A percentile compares a stretch with the other conserved stretches of the same genome.
phyloP scores from a whole-genome alignment of 2,888 invertebrate species.

The Sthenelais limicola region DNA sequence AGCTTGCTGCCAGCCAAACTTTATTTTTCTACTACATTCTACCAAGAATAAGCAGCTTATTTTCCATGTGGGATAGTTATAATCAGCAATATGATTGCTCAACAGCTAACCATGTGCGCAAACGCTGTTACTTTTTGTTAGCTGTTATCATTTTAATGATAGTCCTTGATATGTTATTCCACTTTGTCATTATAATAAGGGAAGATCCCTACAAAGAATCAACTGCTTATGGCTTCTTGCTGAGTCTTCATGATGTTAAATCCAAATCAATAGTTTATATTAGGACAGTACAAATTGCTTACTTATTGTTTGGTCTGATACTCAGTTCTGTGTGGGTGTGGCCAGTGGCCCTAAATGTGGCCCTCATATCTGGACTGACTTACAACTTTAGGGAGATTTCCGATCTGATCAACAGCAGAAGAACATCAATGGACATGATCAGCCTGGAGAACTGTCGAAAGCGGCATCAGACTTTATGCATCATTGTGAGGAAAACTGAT shows the following conservation, averaged over 20 bases:
- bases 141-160: no score
- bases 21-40: constrained; percentile 30
- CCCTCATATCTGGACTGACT: constrained; percentile 4
- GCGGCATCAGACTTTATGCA: constrained; percentile 35
- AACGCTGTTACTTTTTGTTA: no score
- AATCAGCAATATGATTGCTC: constrained; percentile 22
- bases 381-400: constrained; percentile 10
- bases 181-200: constrained; percentile 19
- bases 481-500: constrained; percentile 26
- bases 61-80: constrained; percentile 29
- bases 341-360: constrained; percentile 8
- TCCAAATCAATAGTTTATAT: not conserved
- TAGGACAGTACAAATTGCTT: constrained; percentile 1
- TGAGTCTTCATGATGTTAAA: constrained; percentile 1
- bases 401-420: not conserved
- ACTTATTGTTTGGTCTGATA: constrained; percentile 11
- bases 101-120: constrained; percentile 6
- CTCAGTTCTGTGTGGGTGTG: constrained; percentile 10
- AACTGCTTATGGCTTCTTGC: constrained; percentile 8
- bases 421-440: not conserved
- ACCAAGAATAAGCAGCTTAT: no score
- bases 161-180: not conserved
- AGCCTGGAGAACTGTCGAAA: constrained; percentile 13
- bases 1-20: constrained; percentile 36
- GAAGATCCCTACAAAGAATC: constrained; percentile 21